Percentiles rank a stretch among this genome's conserved stretches.
Conservation (phyloP, 2,888 invertebrate species). For the Eueremaeus valkanovi region DNA sequence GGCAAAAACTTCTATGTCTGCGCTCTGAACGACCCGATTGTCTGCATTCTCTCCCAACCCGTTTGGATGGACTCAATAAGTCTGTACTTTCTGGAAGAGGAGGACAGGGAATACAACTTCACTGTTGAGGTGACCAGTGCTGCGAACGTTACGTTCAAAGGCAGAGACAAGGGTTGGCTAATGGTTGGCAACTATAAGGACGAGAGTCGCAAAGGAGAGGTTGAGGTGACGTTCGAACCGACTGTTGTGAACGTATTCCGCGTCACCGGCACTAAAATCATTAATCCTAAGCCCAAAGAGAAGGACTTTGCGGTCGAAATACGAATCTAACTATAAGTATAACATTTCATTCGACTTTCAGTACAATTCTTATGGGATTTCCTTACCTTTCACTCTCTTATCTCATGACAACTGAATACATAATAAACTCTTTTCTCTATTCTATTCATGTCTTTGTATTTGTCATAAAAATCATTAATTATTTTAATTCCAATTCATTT, state of each 20-base stretch:
- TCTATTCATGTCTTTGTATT: no score
- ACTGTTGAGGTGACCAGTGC: background rate
- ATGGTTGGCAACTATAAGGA: slow-evolving; percentile 16
- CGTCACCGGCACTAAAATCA: slow-evolving; percentile 3
- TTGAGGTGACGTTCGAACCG: background rate
- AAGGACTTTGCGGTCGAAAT: slow-evolving; percentile 24
- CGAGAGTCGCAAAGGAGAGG: background rate
- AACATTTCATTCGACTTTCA: background rate
- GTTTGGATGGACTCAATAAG: slow-evolving; percentile 23
- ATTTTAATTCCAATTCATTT: no score
- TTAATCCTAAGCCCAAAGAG: background rate
- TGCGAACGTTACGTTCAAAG: background rate
- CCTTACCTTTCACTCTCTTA: no score
- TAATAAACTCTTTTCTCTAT: no score
- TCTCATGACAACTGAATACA: no score
- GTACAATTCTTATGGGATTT: no score
- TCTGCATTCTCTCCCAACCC: slow-evolving; percentile 2
- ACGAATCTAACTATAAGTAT: background rate
- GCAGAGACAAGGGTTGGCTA: background rate
- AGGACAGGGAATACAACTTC: slow-evolving; percentile 1
- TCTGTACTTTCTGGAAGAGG: background rate
- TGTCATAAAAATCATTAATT: no score
- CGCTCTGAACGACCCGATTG: slow-evolving; percentile 13
- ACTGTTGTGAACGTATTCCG: slow-evolving; percentile 12
- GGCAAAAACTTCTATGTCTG: slow-evolving; percentile 26